Evolutionary conservation across 1,140 invertebrate genomes (phyloP).

Genomic region (Saccostrea glomerata): DNA sequence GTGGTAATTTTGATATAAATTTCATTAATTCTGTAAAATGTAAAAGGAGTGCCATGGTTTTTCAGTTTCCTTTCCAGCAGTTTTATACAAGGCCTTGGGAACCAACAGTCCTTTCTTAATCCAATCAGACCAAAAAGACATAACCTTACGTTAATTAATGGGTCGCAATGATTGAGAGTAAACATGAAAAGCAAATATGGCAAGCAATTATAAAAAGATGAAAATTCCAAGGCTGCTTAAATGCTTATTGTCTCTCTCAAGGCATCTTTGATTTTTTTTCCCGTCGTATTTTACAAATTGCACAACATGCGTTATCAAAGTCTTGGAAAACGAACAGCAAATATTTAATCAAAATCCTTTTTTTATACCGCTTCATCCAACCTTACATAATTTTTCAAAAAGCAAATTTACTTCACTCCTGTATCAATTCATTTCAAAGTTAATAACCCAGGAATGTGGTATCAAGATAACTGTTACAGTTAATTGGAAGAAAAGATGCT

Average conservation of each 20-base stretch:
- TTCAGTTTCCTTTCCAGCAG: neutral
- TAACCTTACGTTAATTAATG: neutral
- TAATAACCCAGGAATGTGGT: too few relatives aligned
- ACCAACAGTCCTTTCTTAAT: neutral
- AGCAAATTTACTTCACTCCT: neutral
- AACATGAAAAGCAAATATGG: constrained; percentile 26
- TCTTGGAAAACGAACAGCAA: neutral
- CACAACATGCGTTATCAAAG: neutral
- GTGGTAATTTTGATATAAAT: too few relatives aligned
- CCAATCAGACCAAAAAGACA: neutral
- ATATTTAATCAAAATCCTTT: neutral
- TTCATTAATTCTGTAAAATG: too few relatives aligned
- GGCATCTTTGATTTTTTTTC: neutral
- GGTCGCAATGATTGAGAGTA: neutral
- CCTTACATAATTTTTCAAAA: too few relatives aligned
- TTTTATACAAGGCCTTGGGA: neutral
- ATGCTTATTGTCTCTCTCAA: neutral
- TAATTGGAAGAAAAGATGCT: neutral
- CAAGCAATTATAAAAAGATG: constrained; percentile 9
- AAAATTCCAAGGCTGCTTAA: neutral
- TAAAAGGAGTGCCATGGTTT: neutral
- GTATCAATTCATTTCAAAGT: neutral
- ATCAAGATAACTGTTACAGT: neutral
- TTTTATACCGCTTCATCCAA: too few relatives aligned
- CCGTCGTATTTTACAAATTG: neutral